Conservation (phyloP, 2,113 vertebrate species). For the Sapayoa aenigma region DNA sequence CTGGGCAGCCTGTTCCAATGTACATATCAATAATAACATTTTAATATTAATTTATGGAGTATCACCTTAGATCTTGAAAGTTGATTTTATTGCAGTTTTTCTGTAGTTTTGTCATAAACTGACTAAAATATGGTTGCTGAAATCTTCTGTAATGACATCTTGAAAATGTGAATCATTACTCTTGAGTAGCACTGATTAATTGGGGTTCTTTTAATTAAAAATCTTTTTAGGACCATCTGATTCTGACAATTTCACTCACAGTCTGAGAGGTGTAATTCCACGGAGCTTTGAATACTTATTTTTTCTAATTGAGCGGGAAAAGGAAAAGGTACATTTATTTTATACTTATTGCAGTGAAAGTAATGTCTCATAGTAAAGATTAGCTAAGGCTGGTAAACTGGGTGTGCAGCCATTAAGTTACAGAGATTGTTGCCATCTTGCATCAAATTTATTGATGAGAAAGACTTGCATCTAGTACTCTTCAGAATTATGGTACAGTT, state of each 20-base stretch:
- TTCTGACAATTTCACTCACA: constrained; percentile 90
- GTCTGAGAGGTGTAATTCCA: constrained; percentile 91
- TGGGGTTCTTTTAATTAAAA: background rate
- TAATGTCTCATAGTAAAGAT: background rate
- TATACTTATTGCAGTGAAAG: background rate
- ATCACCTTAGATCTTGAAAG: background rate
- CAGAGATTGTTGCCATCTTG: background rate
- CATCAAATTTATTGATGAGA: background rate
- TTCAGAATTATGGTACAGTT: background rate
- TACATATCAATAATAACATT: too few species aligned
- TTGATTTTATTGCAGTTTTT: background rate
- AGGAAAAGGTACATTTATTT: constrained; percentile 81
- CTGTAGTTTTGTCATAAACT: background rate
- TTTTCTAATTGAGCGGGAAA: constrained; percentile 93
- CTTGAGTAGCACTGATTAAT: background rate
- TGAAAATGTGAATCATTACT: background rate
- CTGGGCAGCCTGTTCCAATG: background rate
- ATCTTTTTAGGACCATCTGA: constrained; percentile 87
- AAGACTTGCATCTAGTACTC: background rate
- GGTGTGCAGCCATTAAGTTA: background rate
- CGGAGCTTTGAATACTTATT: constrained; percentile 96
- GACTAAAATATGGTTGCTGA: background rate
- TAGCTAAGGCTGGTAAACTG: background rate
- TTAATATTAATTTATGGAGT: too few species aligned
- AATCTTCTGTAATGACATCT: background rate